Base-by-base conservation (phyloP, 1,140 invertebrate species). In the Formica exsecta region DNA sequence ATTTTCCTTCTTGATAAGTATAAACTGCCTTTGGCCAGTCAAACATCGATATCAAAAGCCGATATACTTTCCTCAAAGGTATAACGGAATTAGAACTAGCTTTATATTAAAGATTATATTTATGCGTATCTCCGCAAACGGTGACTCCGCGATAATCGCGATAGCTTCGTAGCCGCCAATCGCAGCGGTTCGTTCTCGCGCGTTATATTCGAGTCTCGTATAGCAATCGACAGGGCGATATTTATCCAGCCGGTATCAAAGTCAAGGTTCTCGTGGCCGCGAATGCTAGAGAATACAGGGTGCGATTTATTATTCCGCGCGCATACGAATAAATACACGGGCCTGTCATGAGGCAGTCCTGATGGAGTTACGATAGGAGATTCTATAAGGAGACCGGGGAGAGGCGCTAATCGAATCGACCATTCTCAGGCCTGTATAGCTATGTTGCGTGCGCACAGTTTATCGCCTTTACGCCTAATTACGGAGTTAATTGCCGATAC, bases 381-480 rank as follows among this genome's bases (percentile, higher is more conserved):
- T 81, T 75, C 75, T 59, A 75, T 48, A 85, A 79, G 44, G 22
- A 59, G 68, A 80, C 22, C 64, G 76, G 71, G 62, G 16, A 48
- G 74, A 85, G 86, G 73, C 65, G 79, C 38, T 89, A 89, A 73
- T 90, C 80, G 79, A 87, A 48, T 71, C 79, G 65, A 36, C 66
- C 32, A 32, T 3, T n/a, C 68, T 73, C 51, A 38, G 41, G 66
- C 8, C 66, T 32, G n/a, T 54, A 64, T 32, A 51, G 48, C 59
- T 61, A 3, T 54, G 13, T 7, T 70, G 51, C 25, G 41, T 51
- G 48, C 9, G 41, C 70, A 2, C 8, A 89, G 59, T 86, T 68
- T 90, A 87, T 90, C 89, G 66, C 66, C 62, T 89, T 90, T 87
- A 89, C 88, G 88, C 79, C 86, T 90, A 89, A 90, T 89, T 85